Evolutionary conservation across 2,888 invertebrate genomes (phyloP).

Genomic region (Hyposoter didymator): DNA sequence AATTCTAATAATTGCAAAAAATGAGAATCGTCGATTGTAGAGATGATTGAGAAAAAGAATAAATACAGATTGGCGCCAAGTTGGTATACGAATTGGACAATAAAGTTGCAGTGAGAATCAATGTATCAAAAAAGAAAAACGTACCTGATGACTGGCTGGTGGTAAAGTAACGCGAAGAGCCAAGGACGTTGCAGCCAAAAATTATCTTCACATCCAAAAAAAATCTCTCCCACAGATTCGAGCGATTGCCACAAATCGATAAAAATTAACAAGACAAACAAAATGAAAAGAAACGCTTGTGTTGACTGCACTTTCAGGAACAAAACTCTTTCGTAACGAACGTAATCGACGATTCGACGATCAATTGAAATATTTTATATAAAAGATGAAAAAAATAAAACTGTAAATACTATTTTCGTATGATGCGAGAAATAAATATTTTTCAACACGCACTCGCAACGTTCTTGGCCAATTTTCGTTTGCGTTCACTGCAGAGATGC

Average conservation of each 20-base stretch:
- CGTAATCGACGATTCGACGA: conserved; percentile 42
- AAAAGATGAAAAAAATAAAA: conserved; percentile 8
- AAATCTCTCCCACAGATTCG: not conserved
- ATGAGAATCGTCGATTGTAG: not conserved
- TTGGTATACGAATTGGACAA: conserved; percentile 66
- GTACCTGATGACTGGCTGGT: conserved; percentile 70
- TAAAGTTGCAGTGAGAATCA: conserved; percentile 59
- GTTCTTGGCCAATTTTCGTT: conserved; percentile 40
- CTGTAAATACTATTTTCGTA: conserved; percentile 55
- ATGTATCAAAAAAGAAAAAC: conserved; percentile 52
- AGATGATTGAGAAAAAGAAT: not conserved
- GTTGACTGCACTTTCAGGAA: conserved; percentile 45
- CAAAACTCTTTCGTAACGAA: conserved; percentile 44
- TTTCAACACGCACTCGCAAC: conserved; percentile 48
- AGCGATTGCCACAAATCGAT: not conserved
- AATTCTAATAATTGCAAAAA: not conserved
- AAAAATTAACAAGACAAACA: not conserved
- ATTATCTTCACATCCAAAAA: conserved; percentile 35
- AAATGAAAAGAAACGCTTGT: conserved; percentile 6
- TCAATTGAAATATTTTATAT: conserved; percentile 27
- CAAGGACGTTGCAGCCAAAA: conserved; percentile 63
- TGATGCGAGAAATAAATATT: conserved; percentile 30
- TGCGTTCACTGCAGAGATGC: conserved; percentile 42
- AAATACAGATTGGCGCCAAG: conserved; percentile 49
- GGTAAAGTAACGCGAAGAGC: conserved; percentile 48